phyloP scores from a whole-genome alignment of 2,113 vertebrate genomes.

The Panthera leo region DNA sequence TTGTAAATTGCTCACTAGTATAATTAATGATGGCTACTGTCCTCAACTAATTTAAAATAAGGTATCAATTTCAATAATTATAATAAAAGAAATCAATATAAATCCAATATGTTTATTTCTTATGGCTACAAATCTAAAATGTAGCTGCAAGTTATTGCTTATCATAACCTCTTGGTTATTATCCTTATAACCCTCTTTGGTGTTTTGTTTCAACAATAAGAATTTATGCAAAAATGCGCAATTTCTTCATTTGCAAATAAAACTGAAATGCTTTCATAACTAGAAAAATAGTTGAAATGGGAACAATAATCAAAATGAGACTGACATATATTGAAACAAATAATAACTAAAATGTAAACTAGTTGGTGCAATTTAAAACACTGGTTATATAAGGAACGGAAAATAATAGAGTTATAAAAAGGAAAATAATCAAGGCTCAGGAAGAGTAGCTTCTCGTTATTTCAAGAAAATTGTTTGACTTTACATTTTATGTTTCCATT shows the following conservation, averaged over 20 bases:
- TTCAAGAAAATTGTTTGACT: conserved; percentile 45
- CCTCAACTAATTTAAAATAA: not conserved
- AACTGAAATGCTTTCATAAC: conserved; percentile 53
- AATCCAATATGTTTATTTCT: not conserved
- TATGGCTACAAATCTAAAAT: not conserved
- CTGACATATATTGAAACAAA: conserved; percentile 20
- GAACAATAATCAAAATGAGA: conserved; percentile 54
- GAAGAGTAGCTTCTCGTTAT: conserved; percentile 41
- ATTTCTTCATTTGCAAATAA: conserved; percentile 61
- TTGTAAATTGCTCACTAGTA: not conserved
- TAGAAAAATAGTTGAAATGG: conserved; percentile 22
- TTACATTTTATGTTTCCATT: conserved; percentile 53
- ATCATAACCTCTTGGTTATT: not conserved
- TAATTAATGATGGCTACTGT: not conserved
- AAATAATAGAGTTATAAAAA: conserved; percentile 46
- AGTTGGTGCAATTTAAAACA: conserved; percentile 33
- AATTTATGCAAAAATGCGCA: not conserved
- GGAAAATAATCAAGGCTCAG: conserved; percentile 56
- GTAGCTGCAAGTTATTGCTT: not conserved
- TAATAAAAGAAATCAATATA: not conserved
- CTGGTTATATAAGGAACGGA: not conserved
- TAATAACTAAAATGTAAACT: conserved; percentile 65
- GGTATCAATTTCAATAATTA: not conserved
- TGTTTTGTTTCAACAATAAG: not conserved
- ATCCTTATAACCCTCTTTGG: not conserved